Base-by-base conservation (phyloP, 2,113 vertebrate genomes). In the Anseranas semipalmata region DNA sequence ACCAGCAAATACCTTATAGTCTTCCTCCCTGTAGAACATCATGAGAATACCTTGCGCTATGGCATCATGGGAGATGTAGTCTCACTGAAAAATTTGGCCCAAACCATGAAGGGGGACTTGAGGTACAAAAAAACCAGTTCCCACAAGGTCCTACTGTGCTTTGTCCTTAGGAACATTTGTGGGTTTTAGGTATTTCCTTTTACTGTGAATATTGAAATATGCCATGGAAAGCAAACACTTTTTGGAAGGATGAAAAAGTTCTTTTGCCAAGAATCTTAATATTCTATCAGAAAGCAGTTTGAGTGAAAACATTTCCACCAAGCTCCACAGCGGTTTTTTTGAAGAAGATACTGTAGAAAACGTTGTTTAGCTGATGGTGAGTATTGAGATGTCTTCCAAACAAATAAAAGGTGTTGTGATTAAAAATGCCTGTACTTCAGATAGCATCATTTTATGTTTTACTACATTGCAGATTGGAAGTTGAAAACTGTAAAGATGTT, bases 21-120 rank as follows among this genome's bases (percentile, higher is more conserved):
- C 60, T 58, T 8, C 10, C 53, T 82, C 27, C 17, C 10, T 13
- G 35, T 25, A 58, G 59, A 85, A 53, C 3, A 43, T 9, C 22
- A 2, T 5, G 24, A 45, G 59, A 58, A 10, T 28, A 10, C 11
- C 65, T 83, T 53, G 33, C 12, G 5, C 48, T 86, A 55, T 4
- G 3, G 95, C 72, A 95, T 80, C 41, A 41, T 77, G 86, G 95
- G 83, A 92, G 11, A 63, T 52, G 83, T 35, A 95, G 93, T 90
- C 37, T 55, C 63, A 55, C 32, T 30, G 9, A 33, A 80, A 88
- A 73, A 37, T 0, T 37, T 32, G 12, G 4, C 45, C 21, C 14
- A 70, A 33, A n/a, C 2, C 8, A n/a, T 10, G 14, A 80, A 39
- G 1, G 1, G n/a, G 9, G 17, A 30, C 14, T 43, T 32, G n/a